Evolutionary conservation across 2,113 vertebrate species (phyloP).

Genomic region (Trematomus loennbergii): DNA sequence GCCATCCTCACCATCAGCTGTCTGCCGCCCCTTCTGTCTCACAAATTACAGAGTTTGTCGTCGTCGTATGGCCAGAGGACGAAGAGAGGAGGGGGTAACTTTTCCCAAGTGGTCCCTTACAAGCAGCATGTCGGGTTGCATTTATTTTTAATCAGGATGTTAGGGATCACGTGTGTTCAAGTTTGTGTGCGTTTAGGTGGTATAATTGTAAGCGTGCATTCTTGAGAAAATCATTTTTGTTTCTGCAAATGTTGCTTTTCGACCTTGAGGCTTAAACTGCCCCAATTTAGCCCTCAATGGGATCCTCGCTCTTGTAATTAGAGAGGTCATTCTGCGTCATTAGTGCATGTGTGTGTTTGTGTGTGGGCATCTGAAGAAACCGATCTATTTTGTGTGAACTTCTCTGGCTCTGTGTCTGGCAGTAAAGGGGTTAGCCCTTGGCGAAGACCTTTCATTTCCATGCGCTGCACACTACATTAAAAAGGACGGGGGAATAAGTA

Average conservation of each 20-base stretch:
- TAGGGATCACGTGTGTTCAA: constrained; percentile 39
- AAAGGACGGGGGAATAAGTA: constrained; percentile 80
- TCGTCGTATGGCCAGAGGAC: constrained; percentile 63
- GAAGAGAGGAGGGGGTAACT: constrained; percentile 10
- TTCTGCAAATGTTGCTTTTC: constrained; percentile 21
- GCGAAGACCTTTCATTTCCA: constrained; percentile 83
- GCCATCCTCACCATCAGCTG: constrained; percentile 77
- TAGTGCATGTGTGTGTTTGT: constrained; percentile 34
- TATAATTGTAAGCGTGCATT: background rate
- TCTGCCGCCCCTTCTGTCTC: constrained; percentile 75
- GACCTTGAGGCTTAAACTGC: constrained; percentile 54
- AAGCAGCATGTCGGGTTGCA: constrained; percentile 36
- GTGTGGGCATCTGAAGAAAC: constrained; percentile 45
- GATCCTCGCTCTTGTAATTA: constrained; percentile 56
- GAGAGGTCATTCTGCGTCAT: constrained; percentile 56
- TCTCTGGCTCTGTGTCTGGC: constrained; percentile 59
- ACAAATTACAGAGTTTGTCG: constrained; percentile 75
- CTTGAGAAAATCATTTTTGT: background rate
- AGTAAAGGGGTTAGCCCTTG: constrained; percentile 66
- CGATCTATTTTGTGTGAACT: constrained; percentile 57
- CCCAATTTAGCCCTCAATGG: constrained; percentile 44
- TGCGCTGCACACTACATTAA: constrained; percentile 78
- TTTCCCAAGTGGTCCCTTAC: constrained; percentile 51
- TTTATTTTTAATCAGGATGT: constrained; percentile 46
- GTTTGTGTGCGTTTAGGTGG: constrained; percentile 7